Evolutionary conservation across 2,888 invertebrate genomes (phyloP).

Genomic region (Parthenolecanium corni): DNA sequence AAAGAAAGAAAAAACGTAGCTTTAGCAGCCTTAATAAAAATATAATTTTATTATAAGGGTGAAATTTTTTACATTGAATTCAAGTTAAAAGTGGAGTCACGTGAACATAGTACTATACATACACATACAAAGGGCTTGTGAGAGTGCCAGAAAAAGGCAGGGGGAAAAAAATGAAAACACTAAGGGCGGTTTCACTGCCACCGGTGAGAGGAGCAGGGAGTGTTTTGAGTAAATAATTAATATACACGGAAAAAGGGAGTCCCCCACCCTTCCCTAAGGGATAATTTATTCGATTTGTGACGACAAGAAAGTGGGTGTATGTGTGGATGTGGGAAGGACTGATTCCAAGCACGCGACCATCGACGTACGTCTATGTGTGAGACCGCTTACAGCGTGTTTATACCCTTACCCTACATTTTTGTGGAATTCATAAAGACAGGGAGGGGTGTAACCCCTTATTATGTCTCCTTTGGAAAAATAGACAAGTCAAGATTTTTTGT

Average conservation of each 20-base stretch:
- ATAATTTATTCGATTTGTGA: conserved; percentile 13
- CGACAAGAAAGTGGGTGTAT: neutral
- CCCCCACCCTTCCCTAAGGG: neutral
- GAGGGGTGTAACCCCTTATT: too few relatives aligned
- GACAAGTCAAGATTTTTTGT: too few relatives aligned
- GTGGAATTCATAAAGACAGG: too few relatives aligned
- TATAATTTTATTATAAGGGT: conserved; percentile 21
- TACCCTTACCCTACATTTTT: neutral
- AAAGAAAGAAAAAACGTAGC: neutral
- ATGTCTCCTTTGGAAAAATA: too few relatives aligned
- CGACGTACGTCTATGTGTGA: neutral
- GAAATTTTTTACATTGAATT: neutral
- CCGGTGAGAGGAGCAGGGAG: neutral
- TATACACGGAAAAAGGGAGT: conserved; percentile 14
- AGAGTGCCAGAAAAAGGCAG: neutral
- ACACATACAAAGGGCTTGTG: neutral
- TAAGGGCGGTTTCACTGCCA: neutral
- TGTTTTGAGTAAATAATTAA: conserved; percentile 2
- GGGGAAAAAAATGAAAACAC: too few relatives aligned
- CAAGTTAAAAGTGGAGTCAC: too few relatives aligned
- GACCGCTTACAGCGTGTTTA: neutral
- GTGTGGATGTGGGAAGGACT: neutral
- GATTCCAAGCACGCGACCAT: conserved; percentile 8
- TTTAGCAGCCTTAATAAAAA: conserved; percentile 4
- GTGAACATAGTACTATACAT: too few relatives aligned